Evolutionary conservation across 2,113 vertebrate genomes (phyloP), one percentile per base, ranked within the genome.

Genomic region (Sinocyclocheilus rhinocerous): DNA sequence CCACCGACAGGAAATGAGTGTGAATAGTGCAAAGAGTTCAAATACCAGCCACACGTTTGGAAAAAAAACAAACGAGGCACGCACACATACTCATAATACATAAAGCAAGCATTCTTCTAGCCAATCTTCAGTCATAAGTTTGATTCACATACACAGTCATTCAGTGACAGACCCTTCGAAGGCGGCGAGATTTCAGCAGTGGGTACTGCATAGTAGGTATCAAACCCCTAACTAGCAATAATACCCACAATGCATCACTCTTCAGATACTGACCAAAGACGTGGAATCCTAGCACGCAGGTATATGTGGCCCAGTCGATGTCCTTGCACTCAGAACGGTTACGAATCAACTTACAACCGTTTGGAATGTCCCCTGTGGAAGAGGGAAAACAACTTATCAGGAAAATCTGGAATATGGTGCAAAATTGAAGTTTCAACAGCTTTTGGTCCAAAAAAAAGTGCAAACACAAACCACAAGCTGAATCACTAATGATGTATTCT

Each of bases 301-400:
- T 99, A 75, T 99, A 99, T 0, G 98, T 97, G 0, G 95, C 96
- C 98, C 98, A 99, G 93, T 98, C 95, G 39, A 97, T 97, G 93
- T 99, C 98, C 93, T 99, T 99, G 92, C 97, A 99, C 84, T 98
- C 97, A 0, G 98, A 99, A 80, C 97, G 96, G 90, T 99, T 99
- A 90, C 97, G 95, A 92, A 99, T 98, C 88, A 97, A 94, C 91
- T 97, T 98, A 92, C 98, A 99, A 88, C 97, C 96, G 55, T 95
- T 96, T 92, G 95, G 94, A 95, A 99, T 97, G 93, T 98, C 96
- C 98, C 98, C 98, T 99, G 90, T 83, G 83, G 91, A 89, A 84
- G 84, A 87, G 86, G 16, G n/a, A 11, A 50, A 61, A 73, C 7
- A 22, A 80, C 7, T 16, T 6, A 22, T 15, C 9, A 77, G 69